A percentile compares a stretch with the other conserved stretches of the same genome.
Evolutionary conservation across 2,888 invertebrate species (phyloP).

Genomic region (Nasonovia ribisnigri): DNA sequence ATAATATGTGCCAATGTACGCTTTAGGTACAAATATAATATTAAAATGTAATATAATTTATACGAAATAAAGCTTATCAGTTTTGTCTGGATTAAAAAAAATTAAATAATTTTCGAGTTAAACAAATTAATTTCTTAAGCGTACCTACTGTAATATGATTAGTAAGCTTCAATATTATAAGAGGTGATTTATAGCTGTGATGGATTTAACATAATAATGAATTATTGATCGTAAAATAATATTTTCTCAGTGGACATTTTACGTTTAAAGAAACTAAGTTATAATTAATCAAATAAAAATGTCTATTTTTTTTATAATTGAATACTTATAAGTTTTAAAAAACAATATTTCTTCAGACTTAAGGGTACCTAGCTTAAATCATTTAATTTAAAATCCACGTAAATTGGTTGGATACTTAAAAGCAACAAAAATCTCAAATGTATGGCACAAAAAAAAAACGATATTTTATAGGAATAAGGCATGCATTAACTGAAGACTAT

Average conservation of each 20-base stretch:
- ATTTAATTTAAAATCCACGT: background rate
- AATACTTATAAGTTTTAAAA: background rate
- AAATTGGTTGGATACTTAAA: background rate
- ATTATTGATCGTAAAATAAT: background rate
- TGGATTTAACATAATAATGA: background rate
- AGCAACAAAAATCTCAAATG: background rate
- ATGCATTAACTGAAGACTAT: background rate
- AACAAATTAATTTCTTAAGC: constrained; percentile 7
- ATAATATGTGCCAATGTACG: background rate
- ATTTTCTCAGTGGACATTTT: constrained; percentile 9
- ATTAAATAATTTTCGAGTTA: background rate
- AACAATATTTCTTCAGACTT: background rate
- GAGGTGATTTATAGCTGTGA: background rate
- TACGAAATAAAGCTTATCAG: background rate
- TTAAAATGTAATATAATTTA: background rate
- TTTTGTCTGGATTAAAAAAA: background rate
- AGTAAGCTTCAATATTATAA: background rate
- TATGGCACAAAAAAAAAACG: background rate
- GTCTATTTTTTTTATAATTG: background rate
- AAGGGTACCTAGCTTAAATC: background rate
- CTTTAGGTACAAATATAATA: background rate
- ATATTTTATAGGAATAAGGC: background rate
- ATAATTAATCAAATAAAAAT: constrained; percentile 16
- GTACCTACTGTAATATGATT: background rate
- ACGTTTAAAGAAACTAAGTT: background rate